These are phyloP conservation scores for Diaperis boleti DNA, from an alignment of 2,888 invertebrate genomes.

Conservation along the genomic window DNA sequence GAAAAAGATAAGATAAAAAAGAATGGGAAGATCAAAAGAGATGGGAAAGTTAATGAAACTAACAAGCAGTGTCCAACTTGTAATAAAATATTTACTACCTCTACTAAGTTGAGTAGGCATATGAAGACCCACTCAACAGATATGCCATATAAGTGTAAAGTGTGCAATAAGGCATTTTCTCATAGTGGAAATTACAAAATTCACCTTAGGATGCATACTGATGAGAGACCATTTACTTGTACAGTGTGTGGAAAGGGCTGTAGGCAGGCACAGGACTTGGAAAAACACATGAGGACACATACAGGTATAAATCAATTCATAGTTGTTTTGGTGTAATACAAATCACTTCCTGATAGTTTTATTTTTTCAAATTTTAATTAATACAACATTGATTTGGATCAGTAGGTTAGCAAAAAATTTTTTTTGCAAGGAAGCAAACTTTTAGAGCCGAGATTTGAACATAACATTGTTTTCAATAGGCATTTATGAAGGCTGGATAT, in stretches of 20 bases:
- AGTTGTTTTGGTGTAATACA: slow-evolving; percentile 14
- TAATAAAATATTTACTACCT: slow-evolving; percentile 62
- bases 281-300: slow-evolving; percentile 67
- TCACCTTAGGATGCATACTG: slow-evolving; percentile 64
- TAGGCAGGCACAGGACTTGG: slow-evolving; percentile 66
- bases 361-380: too few species aligned
- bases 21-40: slow-evolving; percentile 45
- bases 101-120: slow-evolving; percentile 64
- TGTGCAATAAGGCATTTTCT: slow-evolving; percentile 65
- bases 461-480: too few species aligned
- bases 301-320: slow-evolving; percentile 57
- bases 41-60: slow-evolving; percentile 46
- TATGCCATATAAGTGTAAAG: slow-evolving; percentile 65
- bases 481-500: too few species aligned
- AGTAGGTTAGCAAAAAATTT: too few species aligned
- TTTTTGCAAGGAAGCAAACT: too few species aligned
- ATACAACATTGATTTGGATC: too few species aligned
- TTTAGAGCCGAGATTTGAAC: too few species aligned
- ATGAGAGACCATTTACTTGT: slow-evolving; percentile 66
- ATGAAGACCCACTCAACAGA: slow-evolving; percentile 65
- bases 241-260: slow-evolving; percentile 66
- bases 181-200: slow-evolving; percentile 67
- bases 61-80: slow-evolving; percentile 63
- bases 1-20: slow-evolving; percentile 41
- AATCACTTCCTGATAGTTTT: too few species aligned